Conservation (phyloP, 1,140 invertebrate genomes). For the Ceratosolen fusciceps region DNA sequence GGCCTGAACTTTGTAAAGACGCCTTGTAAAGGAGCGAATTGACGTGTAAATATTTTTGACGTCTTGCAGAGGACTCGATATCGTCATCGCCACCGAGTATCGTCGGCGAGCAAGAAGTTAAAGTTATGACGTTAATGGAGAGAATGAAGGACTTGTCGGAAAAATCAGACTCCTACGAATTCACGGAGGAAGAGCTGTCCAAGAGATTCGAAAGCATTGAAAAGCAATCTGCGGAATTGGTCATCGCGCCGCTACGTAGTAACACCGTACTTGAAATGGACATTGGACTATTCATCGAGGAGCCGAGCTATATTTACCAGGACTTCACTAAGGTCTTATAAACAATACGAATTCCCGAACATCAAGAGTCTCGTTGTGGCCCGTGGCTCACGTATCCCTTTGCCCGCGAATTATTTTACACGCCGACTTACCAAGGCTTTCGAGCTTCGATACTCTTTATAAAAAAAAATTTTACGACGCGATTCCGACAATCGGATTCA, state of each 20-base stretch:
- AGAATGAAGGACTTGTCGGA: slow-evolving; percentile 85
- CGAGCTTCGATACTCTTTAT: too few relatives aligned
- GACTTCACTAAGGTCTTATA: slow-evolving; percentile 82
- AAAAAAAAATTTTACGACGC: too few relatives aligned
- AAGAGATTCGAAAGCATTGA: slow-evolving; percentile 85
- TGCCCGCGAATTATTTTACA: too few relatives aligned
- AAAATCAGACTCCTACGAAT: slow-evolving; percentile 77
- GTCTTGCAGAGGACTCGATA: slow-evolving; percentile 41
- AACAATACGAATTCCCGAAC: too few relatives aligned
- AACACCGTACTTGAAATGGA: slow-evolving; percentile 72
- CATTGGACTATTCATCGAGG: slow-evolving; percentile 82
- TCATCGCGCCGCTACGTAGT: slow-evolving; percentile 70
- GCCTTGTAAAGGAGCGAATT: too few relatives aligned
- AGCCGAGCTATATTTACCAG: slow-evolving; percentile 83
- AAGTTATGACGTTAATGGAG: slow-evolving; percentile 83
- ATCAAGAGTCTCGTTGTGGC: too few relatives aligned
- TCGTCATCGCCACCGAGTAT: slow-evolving; percentile 65
- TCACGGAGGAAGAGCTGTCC: slow-evolving; percentile 81
- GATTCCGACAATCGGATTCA: too few relatives aligned
- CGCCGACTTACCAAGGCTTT: too few relatives aligned
- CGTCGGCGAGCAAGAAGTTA: slow-evolving; percentile 74
- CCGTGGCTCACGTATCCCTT: too few relatives aligned
- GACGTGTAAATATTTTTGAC: too few relatives aligned
- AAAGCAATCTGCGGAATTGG: slow-evolving; percentile 80
- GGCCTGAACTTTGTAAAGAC: too few relatives aligned